Evolutionary conservation across 53 echinoderm and acorn worm genomes (phyloP), one percentile per base, ranked within the genome.

Genomic region (Henricia sp.): DNA sequence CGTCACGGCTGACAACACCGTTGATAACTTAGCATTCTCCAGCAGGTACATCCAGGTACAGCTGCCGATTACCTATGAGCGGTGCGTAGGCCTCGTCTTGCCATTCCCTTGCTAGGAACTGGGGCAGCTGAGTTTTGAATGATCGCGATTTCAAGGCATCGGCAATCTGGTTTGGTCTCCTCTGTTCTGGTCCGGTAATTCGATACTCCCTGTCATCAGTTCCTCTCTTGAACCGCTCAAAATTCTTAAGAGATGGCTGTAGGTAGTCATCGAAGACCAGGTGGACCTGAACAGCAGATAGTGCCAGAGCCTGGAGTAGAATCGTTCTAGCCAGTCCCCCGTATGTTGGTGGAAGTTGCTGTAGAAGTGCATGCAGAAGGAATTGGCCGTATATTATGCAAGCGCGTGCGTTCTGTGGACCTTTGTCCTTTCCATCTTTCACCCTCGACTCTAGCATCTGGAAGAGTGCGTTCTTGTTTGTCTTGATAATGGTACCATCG

Each of bases 351-450:
- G 71, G 71, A 39, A 71, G 4, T 11, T 84, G 43, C 14, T 35
- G 23, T 6, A 56, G 63, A 26, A 90, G 41, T 12, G 76, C 59
- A 40, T 92, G 92, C n/a, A 92, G 41, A 13, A 89, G 38, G 70
- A 92, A 85, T 32, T 88, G 85, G 25, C 88, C 88, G 44, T 92
- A 88, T 53, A 92, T 88, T 32, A 88, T n/a, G 3, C 58, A 42
- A 11, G 68, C 85, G 70, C 84, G 77, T 34, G 60, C 77, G 14
- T 20, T 48, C 16, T 70, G 72, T 3, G 50, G 78, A 38, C 10
- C 37, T 83, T 63, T 54, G 56, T n/a, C n/a, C 32, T 11, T 4
- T 13, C 51, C 52, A 32, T 50, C 50, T 23, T 26, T 23, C 5
- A 63, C 52, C 19, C 26, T 74, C 14, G 3, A 16, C 35, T 74